phyloP scores from a whole-genome alignment of 2,888 invertebrate species.

The Endomychus coccineus region DNA sequence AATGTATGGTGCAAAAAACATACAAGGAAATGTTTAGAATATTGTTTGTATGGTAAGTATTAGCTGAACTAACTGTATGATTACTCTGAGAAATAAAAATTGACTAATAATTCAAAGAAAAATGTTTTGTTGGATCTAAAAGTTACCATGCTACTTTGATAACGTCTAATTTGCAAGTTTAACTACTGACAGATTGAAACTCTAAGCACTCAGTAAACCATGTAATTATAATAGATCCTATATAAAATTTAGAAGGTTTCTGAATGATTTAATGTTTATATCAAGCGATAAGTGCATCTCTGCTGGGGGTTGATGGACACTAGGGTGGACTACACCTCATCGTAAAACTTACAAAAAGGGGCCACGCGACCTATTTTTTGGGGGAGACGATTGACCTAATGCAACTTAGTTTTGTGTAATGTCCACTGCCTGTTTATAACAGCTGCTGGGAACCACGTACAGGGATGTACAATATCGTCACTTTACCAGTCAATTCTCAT shows the following conservation, averaged over 20 bases:
- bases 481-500: too few species aligned
- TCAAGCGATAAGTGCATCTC: slow-evolving; percentile 12
- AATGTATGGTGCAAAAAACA: too few species aligned
- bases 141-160: too few species aligned
- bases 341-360: slow-evolving; percentile 43
- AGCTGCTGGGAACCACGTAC: slow-evolving; percentile 26
- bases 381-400: slow-evolving; percentile 37
- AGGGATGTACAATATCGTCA: slow-evolving; percentile 30
- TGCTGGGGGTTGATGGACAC: slow-evolving; percentile 36
- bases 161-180: too few species aligned
- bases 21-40: too few species aligned
- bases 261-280: slow-evolving; percentile 1
- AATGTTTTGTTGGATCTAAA: too few species aligned
- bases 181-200: too few species aligned
- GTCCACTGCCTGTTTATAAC: slow-evolving; percentile 35
- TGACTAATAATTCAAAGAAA: too few species aligned
- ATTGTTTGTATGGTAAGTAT: too few species aligned
- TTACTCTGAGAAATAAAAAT: too few species aligned
- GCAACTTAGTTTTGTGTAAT: slow-evolving; percentile 37
- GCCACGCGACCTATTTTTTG: slow-evolving; percentile 42
- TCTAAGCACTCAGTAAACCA: too few species aligned
- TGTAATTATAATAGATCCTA: neutral
- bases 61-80: too few species aligned
- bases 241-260: neutral
- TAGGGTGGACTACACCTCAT: slow-evolving; percentile 34